Conservation (phyloP, 2,797 vertebrate genomes). For the Pempheris klunzingeri region DNA sequence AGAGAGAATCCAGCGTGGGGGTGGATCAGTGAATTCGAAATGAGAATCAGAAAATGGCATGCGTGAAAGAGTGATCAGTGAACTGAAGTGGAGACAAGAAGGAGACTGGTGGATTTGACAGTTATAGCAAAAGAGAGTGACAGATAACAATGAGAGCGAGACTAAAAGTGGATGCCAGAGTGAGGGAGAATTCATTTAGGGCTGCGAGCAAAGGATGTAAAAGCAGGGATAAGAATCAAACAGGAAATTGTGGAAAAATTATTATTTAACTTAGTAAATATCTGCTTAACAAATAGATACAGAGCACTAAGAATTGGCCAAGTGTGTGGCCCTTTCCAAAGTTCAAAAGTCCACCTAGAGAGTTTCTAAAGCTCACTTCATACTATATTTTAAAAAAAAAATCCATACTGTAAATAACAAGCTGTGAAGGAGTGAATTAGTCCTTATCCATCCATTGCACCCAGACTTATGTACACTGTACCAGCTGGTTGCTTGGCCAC, state of each 20-base stretch:
- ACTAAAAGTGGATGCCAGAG: constrained; percentile 33
- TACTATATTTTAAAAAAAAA: too few relatives aligned
- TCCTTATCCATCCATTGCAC: too few relatives aligned
- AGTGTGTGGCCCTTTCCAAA: too few relatives aligned
- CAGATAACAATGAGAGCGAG: constrained; percentile 16
- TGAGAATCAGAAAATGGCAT: constrained; percentile 15
- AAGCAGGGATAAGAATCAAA: constrained; percentile 3
- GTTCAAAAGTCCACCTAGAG: too few relatives aligned
- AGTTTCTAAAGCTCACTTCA: too few relatives aligned
- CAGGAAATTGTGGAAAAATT: neutral
- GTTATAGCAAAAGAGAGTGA: constrained; percentile 40
- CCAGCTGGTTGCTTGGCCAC: too few relatives aligned
- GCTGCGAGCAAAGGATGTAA: neutral
- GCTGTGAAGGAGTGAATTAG: too few relatives aligned
- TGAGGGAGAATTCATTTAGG: constrained; percentile 18
- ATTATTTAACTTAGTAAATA: neutral
- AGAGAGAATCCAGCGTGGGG: constrained; percentile 7
- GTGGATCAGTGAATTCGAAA: constrained; percentile 35
- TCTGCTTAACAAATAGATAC: too few relatives aligned
- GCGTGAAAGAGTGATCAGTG: constrained; percentile 48
- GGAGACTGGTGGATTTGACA: constrained; percentile 37
- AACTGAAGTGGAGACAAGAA: constrained; percentile 19
- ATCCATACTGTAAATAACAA: too few relatives aligned
- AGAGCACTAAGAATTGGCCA: too few relatives aligned
- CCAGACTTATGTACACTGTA: neutral